Evolutionary conservation across 92 coral and sea anemone species (phyloP), one percentile per base, ranked within the genome.

Genomic region (Palythoa heliodiscus): DNA sequence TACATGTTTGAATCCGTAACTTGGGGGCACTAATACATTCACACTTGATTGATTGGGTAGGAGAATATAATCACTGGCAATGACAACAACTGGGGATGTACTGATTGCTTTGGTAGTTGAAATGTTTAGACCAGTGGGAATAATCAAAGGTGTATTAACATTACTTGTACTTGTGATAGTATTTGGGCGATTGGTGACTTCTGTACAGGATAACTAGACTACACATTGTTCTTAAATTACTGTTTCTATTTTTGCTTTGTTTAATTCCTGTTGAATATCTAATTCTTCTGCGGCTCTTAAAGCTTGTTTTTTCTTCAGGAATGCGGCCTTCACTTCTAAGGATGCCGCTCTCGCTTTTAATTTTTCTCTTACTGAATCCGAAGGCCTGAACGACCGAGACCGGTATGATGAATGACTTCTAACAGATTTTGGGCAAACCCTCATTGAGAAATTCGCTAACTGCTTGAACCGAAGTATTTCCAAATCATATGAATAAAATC

Each of bases 241-340:
- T 85, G 87, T 94, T 82, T 91, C 97, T 72, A 86, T 85, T 61
- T 88, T 88, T 43, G 88, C 95, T 71, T 90, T 89, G 60, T 91
- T 86, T 75, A 91, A 71, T 82, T 88, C 61, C 58, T 93, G 83
- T 79, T 82, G 78, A 39, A 86, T 39, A 47, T 92, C 86, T 60
- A 88, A 75, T 66, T 88, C 90, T 15, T 88, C 78, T 20, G 87
- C 93, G 66, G 88, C 88, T 79, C 83, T 87, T 4, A 91, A 77
- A 10, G 86, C 87, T 75, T 91, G 91, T 29, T 64, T 91, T 79
- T 84, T 73, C 55, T 87, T 87, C 50, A 91, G 68, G 67, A 87
- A 84, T 14, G 85, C 82, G 13, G 89, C 91, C 66, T 88, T 77
- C 25, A 88, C 89, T 75, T 86, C 69, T 38, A 79, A 73, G 2